phyloP scores from a whole-genome alignment of 1,140 invertebrate species.

The Pachyrhynchus sulphureomaculatus region DNA sequence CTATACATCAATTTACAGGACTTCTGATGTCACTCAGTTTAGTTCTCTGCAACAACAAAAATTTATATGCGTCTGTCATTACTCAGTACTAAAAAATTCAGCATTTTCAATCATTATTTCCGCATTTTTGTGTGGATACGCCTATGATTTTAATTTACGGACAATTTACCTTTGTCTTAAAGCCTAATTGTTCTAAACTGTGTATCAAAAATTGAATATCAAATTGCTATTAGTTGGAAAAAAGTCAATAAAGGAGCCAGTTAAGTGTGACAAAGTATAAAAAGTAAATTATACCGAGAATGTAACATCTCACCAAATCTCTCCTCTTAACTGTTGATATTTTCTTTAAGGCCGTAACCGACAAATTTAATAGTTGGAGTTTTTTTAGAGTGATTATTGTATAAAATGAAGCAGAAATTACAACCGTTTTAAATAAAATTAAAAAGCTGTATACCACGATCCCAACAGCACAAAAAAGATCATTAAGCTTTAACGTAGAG shows the following conservation, averaged over 20 bases:
- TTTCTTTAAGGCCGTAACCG: too few species aligned
- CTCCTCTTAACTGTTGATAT: neutral
- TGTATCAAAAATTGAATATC: slow-evolving; percentile 17
- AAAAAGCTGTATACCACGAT: too few species aligned
- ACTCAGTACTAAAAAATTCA: too few species aligned
- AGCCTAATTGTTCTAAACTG: slow-evolving; percentile 20
- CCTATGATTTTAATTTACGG: slow-evolving; percentile 15
- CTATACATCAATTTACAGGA: too few species aligned
- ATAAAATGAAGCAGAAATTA: neutral
- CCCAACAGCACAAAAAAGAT: neutral
- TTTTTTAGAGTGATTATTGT: too few species aligned
- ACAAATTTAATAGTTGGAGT: too few species aligned
- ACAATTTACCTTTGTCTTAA: slow-evolving; percentile 19
- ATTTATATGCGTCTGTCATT: too few species aligned
- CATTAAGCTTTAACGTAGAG: neutral
- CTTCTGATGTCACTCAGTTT: too few species aligned
- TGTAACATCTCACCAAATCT: slow-evolving; percentile 14
- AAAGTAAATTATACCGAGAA: slow-evolving; percentile 27
- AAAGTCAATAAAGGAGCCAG: slow-evolving; percentile 17
- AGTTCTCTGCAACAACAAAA: too few species aligned
- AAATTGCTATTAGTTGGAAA: neutral
- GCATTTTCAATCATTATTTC: too few species aligned
- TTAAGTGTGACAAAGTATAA: slow-evolving; percentile 26
- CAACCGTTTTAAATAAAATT: too few species aligned
- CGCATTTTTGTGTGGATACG: slow-evolving; percentile 6